Evolutionary conservation across 2,888 invertebrate genomes (phyloP).

Genomic region (Polymixis lichenea): DNA sequence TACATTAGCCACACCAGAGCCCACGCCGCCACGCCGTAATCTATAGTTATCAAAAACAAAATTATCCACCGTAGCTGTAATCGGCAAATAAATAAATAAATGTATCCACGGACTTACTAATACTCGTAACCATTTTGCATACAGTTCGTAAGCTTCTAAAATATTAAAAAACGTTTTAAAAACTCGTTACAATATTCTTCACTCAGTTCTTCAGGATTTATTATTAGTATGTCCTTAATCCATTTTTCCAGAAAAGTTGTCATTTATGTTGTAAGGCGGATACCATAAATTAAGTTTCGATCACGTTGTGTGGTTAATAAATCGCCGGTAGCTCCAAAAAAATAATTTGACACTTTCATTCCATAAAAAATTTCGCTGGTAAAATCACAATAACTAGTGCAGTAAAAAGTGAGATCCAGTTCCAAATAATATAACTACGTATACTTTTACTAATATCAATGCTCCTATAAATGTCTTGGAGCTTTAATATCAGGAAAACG

Average conservation of each 20-base stretch:
- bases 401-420: conserved; percentile 6
- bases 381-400: too few relatives aligned
- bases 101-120: not conserved
- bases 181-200: not conserved
- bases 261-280: not conserved
- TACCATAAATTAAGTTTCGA: conserved; percentile 11
- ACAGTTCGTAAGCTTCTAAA: conserved; percentile 8
- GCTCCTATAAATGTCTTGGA: too few relatives aligned
- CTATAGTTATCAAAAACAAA: too few relatives aligned
- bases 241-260: conserved; percentile 5
- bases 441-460: too few relatives aligned
- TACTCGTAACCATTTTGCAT: not conserved
- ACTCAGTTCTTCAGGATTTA: not conserved
- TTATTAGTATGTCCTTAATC: not conserved
- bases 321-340: not conserved
- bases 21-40: too few relatives aligned
- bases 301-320: not conserved
- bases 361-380: too few relatives aligned
- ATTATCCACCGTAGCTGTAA: too few relatives aligned
- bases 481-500: conserved; percentile 3
- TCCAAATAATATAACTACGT: not conserved
- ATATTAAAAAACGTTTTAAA: conserved; percentile 7
- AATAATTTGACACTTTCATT: accelerated
- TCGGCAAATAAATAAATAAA: too few relatives aligned
- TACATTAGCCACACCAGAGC: too few relatives aligned